These are phyloP conservation scores for Aethina tumida DNA, from an alignment of 1,140 invertebrate genomes.

Conservation along the genomic window DNA sequence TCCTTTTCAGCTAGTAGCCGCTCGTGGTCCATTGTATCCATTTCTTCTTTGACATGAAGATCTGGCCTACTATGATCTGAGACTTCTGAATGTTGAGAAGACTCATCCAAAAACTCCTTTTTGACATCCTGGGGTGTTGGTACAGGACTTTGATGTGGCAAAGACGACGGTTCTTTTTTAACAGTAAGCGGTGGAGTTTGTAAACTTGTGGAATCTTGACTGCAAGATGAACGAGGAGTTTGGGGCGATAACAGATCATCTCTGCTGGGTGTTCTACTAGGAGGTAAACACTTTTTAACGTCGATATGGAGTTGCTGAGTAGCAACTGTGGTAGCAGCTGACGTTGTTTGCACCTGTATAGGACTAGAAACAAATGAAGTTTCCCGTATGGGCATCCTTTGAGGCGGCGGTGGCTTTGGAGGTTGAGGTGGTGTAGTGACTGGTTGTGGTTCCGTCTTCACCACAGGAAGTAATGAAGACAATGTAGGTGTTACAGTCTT, in stretches of 20 bases:
- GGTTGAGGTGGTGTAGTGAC: slow-evolving; percentile 14
- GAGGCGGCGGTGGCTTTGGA: slow-evolving; percentile 9
- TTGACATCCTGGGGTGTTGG: slow-evolving; percentile 46
- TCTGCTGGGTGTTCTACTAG: slow-evolving; percentile 31
- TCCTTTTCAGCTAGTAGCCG: slow-evolving; percentile 30
- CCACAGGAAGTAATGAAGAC: slow-evolving; percentile 36
- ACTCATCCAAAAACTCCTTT: slow-evolving; percentile 49
- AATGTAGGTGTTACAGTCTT: slow-evolving; percentile 56
- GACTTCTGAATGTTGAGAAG: slow-evolving; percentile 47
- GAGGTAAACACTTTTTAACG: slow-evolving; percentile 30
- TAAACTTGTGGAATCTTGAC: slow-evolving; percentile 34
- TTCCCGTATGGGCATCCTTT: slow-evolving; percentile 39
- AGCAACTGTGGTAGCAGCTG: slow-evolving; percentile 15
- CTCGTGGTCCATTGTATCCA: slow-evolving; percentile 32
- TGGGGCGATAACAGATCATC: slow-evolving; percentile 36
- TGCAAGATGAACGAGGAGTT: slow-evolving; percentile 30
- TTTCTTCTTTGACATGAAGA: slow-evolving; percentile 46
- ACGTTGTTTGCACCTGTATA: slow-evolving; percentile 18
- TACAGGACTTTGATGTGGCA: slow-evolving; percentile 16
- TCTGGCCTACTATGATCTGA: slow-evolving; percentile 48
- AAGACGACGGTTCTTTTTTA: slow-evolving; percentile 24
- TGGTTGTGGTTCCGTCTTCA: slow-evolving; percentile 28
- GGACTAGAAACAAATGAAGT: slow-evolving; percentile 45
- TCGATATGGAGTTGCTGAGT: slow-evolving; percentile 33
- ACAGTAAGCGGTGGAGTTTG: slow-evolving; percentile 31